Conservation (phyloP, 2,113 vertebrate species). For the Accipiter virgatus region DNA sequence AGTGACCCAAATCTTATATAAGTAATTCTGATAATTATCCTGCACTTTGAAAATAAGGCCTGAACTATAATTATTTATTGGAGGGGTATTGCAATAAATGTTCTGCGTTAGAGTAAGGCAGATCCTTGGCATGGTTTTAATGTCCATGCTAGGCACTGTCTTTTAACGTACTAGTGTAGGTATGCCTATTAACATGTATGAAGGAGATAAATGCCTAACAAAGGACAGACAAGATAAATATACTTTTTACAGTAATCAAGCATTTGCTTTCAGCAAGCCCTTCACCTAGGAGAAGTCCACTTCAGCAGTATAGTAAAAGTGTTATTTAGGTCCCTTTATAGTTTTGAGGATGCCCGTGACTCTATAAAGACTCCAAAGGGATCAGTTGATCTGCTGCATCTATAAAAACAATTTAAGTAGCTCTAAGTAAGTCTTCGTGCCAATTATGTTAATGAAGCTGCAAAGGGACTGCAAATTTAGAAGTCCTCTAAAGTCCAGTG, state of each 20-base stretch:
- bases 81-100: background rate
- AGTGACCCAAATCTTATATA: constrained; percentile 50
- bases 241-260: background rate
- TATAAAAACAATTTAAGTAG: constrained; percentile 25
- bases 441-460: constrained; percentile 35
- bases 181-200: background rate
- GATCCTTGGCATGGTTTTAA: background rate
- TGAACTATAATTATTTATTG: constrained; percentile 64
- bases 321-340: background rate
- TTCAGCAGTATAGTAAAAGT: background rate
- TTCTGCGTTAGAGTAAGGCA: background rate
- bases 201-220: background rate
- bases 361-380: background rate
- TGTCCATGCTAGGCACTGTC: background rate
- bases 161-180: background rate
- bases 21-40: constrained; percentile 60
- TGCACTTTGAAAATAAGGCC: constrained; percentile 34
- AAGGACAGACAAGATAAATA: background rate
- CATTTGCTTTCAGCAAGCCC: background rate
- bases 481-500: constrained; percentile 1
- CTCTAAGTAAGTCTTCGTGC: background rate
- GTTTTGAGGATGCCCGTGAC: background rate
- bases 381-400: background rate
- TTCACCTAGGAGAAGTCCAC: background rate
- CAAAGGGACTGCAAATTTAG: constrained; percentile 12